A percentile compares a stretch with the other conserved stretches of the same genome.
phyloP scores from a whole-genome alignment of 2,113 vertebrate genomes.

The Chaenogobius annularis region DNA sequence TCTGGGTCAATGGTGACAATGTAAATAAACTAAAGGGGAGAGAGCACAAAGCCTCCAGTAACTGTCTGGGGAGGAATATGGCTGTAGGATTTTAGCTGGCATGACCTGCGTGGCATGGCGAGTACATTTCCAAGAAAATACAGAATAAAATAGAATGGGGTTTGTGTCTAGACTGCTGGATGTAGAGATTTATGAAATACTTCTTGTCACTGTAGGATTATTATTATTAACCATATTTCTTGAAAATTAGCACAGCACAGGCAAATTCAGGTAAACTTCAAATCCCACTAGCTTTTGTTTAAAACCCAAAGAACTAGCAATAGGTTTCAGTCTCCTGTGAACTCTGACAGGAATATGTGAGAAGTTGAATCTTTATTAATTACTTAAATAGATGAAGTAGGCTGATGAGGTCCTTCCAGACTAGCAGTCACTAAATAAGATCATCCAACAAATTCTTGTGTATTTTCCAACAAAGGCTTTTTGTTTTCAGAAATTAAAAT shows the following conservation, averaged over 20 bases:
- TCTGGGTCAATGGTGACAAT: constrained; percentile 6
- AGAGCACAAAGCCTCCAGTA: background rate
- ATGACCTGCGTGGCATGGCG: background rate
- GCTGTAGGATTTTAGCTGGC: background rate
- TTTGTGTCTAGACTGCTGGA: background rate
- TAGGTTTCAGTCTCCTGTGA: background rate
- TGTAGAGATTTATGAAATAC: too few relatives aligned
- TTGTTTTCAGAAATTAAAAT: background rate
- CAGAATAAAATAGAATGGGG: background rate
- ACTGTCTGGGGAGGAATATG: background rate
- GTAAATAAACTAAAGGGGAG: constrained; percentile 14
- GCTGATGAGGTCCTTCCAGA: background rate
- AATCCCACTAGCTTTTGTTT: background rate
- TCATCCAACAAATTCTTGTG: background rate
- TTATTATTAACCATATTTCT: too few relatives aligned
- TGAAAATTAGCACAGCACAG: background rate
- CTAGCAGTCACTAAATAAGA: background rate
- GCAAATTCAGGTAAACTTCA: background rate
- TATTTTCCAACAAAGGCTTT: background rate
- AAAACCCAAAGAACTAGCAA: background rate
- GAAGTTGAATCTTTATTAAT: background rate
- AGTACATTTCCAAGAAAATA: background rate
- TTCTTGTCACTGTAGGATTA: too few relatives aligned
- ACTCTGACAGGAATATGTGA: background rate
- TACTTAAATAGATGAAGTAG: background rate